Evolutionary conservation across 2,113 vertebrate species (phyloP).

Genomic region (Cervus canadensis): DNA sequence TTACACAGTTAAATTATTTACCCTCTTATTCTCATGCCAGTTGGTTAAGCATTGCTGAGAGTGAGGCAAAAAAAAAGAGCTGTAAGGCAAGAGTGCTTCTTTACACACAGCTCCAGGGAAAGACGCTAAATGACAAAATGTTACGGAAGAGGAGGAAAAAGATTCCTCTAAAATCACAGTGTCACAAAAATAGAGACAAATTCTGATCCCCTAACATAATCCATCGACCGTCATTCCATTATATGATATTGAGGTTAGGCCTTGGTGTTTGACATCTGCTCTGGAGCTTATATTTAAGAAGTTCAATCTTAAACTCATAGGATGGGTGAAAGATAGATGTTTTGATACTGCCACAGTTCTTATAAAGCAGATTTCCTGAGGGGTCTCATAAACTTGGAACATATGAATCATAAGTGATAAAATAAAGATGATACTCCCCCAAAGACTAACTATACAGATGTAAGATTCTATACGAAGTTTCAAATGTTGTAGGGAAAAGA

Average conservation of each 20-base stretch:
- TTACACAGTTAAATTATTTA: slow-evolving; percentile 45
- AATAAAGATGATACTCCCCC: neutral
- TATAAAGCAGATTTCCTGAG: slow-evolving; percentile 3
- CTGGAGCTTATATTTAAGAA: slow-evolving; percentile 56
- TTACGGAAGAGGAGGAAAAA: neutral
- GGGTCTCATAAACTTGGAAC: neutral
- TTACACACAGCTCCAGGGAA: neutral
- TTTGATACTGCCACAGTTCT: slow-evolving; percentile 30
- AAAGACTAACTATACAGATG: neutral
- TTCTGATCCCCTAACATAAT: slow-evolving; percentile 47
- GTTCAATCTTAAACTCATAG: slow-evolving; percentile 16
- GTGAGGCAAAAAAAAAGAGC: neutral
- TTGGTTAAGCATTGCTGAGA: neutral
- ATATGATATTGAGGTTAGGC: slow-evolving; percentile 28
- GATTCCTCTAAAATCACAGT: slow-evolving; percentile 29
- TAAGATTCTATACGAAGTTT: neutral
- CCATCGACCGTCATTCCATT: slow-evolving; percentile 21
- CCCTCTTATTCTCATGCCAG: neutral
- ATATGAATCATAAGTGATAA: slow-evolving; percentile 19
- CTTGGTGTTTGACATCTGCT: slow-evolving; percentile 52
- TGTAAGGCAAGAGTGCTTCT: neutral
- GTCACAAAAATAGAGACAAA: slow-evolving; percentile 6
- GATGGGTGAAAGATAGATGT: slow-evolving; percentile 19
- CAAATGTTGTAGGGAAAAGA: neutral
- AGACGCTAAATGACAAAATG: slow-evolving; percentile 29